Base-by-base conservation (phyloP, 2,888 invertebrate genomes). In the Cephus pulcher region DNA sequence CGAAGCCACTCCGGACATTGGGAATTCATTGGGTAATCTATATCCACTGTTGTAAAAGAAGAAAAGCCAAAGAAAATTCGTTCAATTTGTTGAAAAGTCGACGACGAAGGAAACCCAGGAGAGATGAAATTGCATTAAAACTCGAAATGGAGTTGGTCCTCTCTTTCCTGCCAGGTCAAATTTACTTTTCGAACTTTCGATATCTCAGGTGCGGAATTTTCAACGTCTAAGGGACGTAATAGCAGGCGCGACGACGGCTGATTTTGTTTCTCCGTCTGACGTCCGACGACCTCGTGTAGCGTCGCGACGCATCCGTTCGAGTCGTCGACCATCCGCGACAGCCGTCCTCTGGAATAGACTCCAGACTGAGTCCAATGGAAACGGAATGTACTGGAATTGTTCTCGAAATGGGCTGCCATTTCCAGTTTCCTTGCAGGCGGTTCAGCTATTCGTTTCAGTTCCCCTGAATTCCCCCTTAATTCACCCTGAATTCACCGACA, bases 151-250 rank as follows among this genome's bases (percentile, higher is more conserved):
- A 76, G 70, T 70, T 35, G 33, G 23, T 78, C 79, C 81, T 74
- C 75, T 33, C 78, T 78, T 70, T 79, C 56, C 76, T 76, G 76
- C 79, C 83, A 82, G 82, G 82, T 82, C 84, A 88, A 88, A 89
- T 88, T 89, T 89, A 89, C 89, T 90, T 87, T 87, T 77, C 84
- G 79, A 90, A 89, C 88, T 88, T 88, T 86, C 84, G 86, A 87
- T 86, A 86, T 88, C 81, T 82, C 80, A 73, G 76, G 33, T 32
- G 73, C 34, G 56, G 68, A 76, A 76, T 78, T 70, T 56, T 73
- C 73, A 40, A 30, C 68, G 75, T 34, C 30, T 12, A 1, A 15
- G 4, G 6, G 15, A 56, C 56, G 56, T 23, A 35, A 35, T 12
- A 12, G 35, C 35, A 12, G 35, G 1, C 35, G 12, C 71, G 30